A percentile compares a stretch with the other conserved stretches of the same genome.
phyloP scores from a whole-genome alignment of 2,113 vertebrate species.

The Daphoenositta chrysoptera region DNA sequence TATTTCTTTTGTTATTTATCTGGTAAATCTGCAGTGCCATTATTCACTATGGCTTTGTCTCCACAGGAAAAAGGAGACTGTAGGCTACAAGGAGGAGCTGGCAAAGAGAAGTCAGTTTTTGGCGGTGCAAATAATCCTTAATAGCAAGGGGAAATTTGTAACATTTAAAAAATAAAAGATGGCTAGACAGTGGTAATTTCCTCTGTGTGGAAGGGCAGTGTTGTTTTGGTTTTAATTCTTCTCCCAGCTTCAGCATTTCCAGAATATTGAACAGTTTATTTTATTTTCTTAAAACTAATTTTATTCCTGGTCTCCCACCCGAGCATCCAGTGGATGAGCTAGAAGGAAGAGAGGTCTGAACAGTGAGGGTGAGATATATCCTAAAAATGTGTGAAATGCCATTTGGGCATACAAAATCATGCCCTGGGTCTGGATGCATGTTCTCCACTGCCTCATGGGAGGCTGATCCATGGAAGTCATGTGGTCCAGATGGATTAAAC shows the following conservation, averaged over 20 bases:
- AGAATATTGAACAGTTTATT: neutral
- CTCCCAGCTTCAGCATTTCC: neutral
- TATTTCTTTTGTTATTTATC: neutral
- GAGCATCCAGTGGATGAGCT: neutral
- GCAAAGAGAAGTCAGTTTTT: neutral
- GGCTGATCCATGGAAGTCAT: neutral
- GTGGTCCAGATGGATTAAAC: neutral
- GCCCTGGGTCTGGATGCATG: neutral
- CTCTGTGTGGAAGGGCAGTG: neutral
- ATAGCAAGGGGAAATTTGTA: neutral
- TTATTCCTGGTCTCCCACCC: neutral
- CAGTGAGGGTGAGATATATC: rapidly evolving
- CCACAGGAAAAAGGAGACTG: neutral
- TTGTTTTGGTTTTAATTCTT: neutral
- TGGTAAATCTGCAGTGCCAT: neutral
- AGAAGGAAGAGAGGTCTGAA: neutral
- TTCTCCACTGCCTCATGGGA: neutral
- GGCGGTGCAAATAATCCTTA: neutral
- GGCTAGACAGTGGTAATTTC: neutral
- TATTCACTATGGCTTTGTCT: neutral
- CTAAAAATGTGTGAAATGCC: neutral
- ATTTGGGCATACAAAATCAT: neutral
- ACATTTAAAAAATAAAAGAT: neutral
- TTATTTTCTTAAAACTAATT: neutral
- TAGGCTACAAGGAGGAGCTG: neutral